Conservation (phyloP, 2,113 vertebrate species). For the Xenopus borealis region DNA sequence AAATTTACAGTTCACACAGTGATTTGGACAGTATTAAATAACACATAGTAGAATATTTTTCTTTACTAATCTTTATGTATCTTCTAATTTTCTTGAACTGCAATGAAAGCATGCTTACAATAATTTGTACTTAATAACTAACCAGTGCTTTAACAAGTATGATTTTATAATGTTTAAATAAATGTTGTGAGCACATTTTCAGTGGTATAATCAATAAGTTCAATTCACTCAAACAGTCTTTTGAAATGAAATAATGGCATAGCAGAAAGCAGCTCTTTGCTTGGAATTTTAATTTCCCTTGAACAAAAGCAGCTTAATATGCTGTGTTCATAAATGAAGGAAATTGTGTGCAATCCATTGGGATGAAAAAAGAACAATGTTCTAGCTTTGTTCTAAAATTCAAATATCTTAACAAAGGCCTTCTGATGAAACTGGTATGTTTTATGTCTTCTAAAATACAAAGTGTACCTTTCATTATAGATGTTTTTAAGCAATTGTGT, state of each 20-base stretch:
- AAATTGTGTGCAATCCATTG: background rate
- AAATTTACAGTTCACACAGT: background rate
- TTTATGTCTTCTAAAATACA: background rate
- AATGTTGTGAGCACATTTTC: constrained; percentile 1
- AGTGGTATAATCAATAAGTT: constrained; percentile 1
- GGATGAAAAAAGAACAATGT: background rate
- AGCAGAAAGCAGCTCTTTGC: constrained; percentile 2
- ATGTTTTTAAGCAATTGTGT: background rate
- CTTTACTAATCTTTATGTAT: background rate
- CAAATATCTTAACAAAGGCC: constrained; percentile 1
- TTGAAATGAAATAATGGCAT: constrained; percentile 8
- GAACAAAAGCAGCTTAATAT: constrained; percentile 1
- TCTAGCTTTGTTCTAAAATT: constrained; percentile 3
- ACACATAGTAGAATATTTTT: too few species aligned
- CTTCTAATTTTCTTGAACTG: background rate
- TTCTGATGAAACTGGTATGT: constrained; percentile 3
- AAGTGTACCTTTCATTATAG: background rate
- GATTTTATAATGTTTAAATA: constrained; percentile 6
- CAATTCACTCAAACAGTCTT: background rate
- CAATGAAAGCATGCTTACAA: background rate
- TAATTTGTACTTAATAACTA: constrained; percentile 1
- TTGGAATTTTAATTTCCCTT: background rate
- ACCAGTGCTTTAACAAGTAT: background rate
- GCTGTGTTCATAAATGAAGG: constrained; percentile 2
- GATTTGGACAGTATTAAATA: background rate